Evolutionary conservation across 2,888 invertebrate species (phyloP).

Genomic region (Trachelus troglodyta): DNA sequence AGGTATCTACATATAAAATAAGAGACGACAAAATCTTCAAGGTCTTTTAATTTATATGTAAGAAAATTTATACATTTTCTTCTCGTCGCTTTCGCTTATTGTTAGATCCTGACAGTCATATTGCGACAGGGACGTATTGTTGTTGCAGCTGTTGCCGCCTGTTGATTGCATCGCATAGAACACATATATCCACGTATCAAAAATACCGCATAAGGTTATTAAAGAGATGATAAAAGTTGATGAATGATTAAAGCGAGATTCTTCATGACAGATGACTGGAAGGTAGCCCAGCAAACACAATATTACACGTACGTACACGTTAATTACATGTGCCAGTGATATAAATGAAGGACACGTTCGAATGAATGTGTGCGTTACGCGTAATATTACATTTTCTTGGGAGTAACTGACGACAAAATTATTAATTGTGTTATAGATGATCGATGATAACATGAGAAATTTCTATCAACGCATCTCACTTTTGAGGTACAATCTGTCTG

Average conservation of each 20-base stretch:
- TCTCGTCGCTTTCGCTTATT: not conserved
- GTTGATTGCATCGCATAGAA: not conserved
- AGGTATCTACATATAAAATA: not conserved
- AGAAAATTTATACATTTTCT: not conserved
- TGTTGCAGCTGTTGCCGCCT: not conserved
- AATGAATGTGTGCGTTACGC: no score
- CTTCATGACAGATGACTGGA: not conserved
- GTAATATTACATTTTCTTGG: no score
- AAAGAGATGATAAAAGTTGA: not conserved
- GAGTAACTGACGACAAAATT: not conserved
- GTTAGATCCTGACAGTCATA: not conserved
- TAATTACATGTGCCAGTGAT: no score
- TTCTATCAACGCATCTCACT: not conserved
- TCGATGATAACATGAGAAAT: not conserved
- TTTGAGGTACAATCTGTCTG: not conserved
- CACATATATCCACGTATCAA: slow-evolving; percentile 3
- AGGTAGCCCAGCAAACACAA: not conserved
- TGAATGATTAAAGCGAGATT: not conserved
- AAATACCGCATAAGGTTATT: not conserved
- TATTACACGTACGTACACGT: no score
- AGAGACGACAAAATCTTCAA: not conserved
- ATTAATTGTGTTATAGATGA: not conserved
- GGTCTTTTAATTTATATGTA: not conserved
- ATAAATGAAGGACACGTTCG: no score
- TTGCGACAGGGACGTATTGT: not conserved